Percentiles rank a stretch among this genome's conserved stretches.
These are phyloP conservation scores for Semaprochilodus insignis DNA, from an alignment of 2,797 vertebrate genomes.

Conservation along the genomic window DNA sequence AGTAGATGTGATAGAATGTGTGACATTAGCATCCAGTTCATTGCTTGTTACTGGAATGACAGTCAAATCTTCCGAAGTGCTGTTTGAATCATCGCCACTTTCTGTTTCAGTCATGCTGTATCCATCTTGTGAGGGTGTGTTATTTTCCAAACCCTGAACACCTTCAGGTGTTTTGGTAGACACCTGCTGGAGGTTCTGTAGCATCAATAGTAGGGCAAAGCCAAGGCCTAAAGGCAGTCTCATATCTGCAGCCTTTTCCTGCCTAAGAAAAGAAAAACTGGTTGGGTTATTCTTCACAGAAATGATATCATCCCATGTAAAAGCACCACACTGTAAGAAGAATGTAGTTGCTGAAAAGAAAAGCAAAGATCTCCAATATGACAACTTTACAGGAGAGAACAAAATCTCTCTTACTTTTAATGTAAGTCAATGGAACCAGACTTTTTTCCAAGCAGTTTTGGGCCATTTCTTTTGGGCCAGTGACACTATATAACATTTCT, in stretches of 20 bases:
- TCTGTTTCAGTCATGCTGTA: slow-evolving; percentile 18
- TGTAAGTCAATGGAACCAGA: no score
- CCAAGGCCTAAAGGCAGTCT: slow-evolving; percentile 34
- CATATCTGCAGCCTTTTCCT: slow-evolving; percentile 40
- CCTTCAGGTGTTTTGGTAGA: background rate
- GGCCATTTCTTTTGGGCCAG: no score
- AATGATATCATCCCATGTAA: background rate
- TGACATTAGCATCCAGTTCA: background rate
- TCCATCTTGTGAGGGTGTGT: background rate
- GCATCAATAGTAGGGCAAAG: slow-evolving; percentile 45
- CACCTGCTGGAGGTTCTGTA: slow-evolving; percentile 36
- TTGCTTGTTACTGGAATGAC: background rate
- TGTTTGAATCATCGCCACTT: slow-evolving; percentile 38
- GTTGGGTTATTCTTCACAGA: background rate
- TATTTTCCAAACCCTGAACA: background rate
- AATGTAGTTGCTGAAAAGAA: background rate
- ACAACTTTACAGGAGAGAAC: no score
- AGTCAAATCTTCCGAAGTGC: background rate
- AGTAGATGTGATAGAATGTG: background rate
- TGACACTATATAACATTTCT: background rate
- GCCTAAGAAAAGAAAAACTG: background rate
- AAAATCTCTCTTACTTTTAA: no score
- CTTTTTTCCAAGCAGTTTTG: no score
- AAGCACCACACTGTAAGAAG: background rate
- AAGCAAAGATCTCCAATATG: no score